Base-by-base conservation (phyloP, 2,113 vertebrate species). In the Spea multiplicata region DNA sequence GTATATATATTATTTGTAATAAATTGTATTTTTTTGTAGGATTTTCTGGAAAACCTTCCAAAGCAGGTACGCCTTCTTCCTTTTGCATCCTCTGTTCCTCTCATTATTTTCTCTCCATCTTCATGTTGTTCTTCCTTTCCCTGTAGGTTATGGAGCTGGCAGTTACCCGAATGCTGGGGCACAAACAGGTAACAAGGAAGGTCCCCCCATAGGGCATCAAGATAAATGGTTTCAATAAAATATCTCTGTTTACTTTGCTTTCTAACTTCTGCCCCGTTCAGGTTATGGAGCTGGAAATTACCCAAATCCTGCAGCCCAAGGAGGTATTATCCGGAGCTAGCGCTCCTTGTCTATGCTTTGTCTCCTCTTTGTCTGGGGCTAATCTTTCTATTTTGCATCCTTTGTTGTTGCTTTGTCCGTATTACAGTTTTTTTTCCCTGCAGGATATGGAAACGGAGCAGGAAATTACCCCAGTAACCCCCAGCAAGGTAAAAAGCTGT, bases 401-500 rank as follows among this genome's bases (percentile, higher is more conserved):
- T 30, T 30, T 30, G 1, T 30, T 30, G 30, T 30, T 30, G 30
- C 30, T 30, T 52, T 52, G 9, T 52, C 6, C 9, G 9, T 7
- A 6, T 52, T 10, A 6, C 6, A 6, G 50, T 52, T 10, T 52
- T 10, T 52, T 7, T 10, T 61, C 46, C 9, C 53, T 72, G 17
- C 44, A 72, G 71, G 71, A 44, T 72, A 72, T 45, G 52, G 50
- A 44, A 72, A 72, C n/a, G 52, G 71, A 59, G 71, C 53, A 4
- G 52, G 30, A 30, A 44, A 52, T 14, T 72, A 59, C 44, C 53
- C 52, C 8, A 14, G 30, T 30, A 17, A 73, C 13, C 9, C 57
- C 13, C 57, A 61, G 57, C 57, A 61, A 61, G 57, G 57, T 61
- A 61, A 61, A 8, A 9, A 61, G 5, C 30, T 30, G 30, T 30